A percentile compares a stretch with the other conserved stretches of the same genome.
Evolutionary conservation across 2,888 invertebrate species (phyloP).

Genomic region (Drosophila monieri): DNA sequence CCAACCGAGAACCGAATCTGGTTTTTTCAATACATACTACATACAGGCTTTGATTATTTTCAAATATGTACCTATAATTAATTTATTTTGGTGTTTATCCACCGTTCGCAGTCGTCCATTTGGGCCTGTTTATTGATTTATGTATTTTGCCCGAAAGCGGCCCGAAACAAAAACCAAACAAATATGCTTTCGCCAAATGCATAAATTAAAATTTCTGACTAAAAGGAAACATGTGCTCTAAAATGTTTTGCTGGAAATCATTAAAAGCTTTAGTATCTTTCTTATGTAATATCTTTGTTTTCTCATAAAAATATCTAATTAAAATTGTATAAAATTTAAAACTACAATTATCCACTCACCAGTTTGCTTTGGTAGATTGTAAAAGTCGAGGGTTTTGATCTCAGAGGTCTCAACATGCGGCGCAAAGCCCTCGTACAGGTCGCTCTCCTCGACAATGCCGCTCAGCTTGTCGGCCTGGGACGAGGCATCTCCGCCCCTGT

Average conservation of each 20-base stretch:
- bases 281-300: no score
- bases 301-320: no score
- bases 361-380: conserved; percentile 81
- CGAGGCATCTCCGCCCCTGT: conserved; percentile 81
- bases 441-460: conserved; percentile 90
- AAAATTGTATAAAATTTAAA: background rate
- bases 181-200: conserved; percentile 53
- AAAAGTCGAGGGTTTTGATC: conserved; percentile 86
- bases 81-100: conserved; percentile 53
- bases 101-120: conserved; percentile 10
- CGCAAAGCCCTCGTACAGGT: conserved; percentile 91
- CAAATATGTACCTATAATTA: conserved; percentile 62
- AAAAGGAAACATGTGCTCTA: conserved; percentile 33
- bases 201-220: conserved; percentile 58
- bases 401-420: conserved; percentile 92
- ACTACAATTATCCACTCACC: conserved; percentile 69
- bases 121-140: conserved; percentile 61
- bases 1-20: background rate
- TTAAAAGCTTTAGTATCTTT: background rate
- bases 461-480: conserved; percentile 88
- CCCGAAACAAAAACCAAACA: conserved; percentile 50
- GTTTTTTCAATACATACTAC: background rate
- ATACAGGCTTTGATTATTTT: conserved; percentile 57
- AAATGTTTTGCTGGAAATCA: conserved; percentile 1
- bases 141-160: conserved; percentile 30